These are phyloP conservation scores for Colistium nudipinnis DNA, from an alignment of 2,113 vertebrate genomes.

Conservation along the genomic window DNA sequence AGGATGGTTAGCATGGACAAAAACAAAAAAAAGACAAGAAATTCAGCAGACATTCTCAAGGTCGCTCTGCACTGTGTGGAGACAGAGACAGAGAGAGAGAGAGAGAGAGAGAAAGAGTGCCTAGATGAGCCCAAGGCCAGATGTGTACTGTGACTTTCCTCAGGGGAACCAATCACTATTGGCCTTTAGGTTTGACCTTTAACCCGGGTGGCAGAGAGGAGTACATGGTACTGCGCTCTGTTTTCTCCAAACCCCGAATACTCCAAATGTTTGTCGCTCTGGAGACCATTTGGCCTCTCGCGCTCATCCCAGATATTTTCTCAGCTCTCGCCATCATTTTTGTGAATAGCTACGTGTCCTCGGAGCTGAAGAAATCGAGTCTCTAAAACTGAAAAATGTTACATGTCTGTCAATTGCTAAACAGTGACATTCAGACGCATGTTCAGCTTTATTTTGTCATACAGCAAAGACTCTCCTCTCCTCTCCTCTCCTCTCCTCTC, in stretches of 20 bases:
- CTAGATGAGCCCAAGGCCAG: slow-evolving; percentile 61
- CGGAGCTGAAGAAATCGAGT: background rate
- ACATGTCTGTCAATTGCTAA: background rate
- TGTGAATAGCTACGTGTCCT: too few relatives aligned
- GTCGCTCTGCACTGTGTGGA: slow-evolving; percentile 41
- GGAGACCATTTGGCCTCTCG: slow-evolving; percentile 49
- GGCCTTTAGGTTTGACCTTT: slow-evolving; percentile 71
- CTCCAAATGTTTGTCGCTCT: slow-evolving; percentile 44
- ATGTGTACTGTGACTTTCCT: slow-evolving; percentile 62
- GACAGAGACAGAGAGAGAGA: slow-evolving; percentile 16
- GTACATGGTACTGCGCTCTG: slow-evolving; percentile 27
- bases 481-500: slow-evolving; percentile 13
- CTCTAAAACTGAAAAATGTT: slow-evolving; percentile 18
- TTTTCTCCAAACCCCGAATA: background rate
- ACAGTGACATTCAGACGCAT: slow-evolving; percentile 4
- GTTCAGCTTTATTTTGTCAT: slow-evolving; percentile 12
- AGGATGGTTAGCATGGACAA: slow-evolving; percentile 29
- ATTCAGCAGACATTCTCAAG: slow-evolving; percentile 64
- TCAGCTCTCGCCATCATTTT: too few relatives aligned
- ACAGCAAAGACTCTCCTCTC: background rate
- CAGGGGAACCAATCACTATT: slow-evolving; percentile 71
- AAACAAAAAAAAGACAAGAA: slow-evolving; percentile 26
- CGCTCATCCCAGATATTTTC: slow-evolving; percentile 38
- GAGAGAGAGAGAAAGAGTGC: slow-evolving; percentile 33
- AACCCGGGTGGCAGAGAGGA: slow-evolving; percentile 49